Base-by-base conservation (phyloP, 1,140 invertebrate genomes). In the Helicorthomorpha holstii region DNA sequence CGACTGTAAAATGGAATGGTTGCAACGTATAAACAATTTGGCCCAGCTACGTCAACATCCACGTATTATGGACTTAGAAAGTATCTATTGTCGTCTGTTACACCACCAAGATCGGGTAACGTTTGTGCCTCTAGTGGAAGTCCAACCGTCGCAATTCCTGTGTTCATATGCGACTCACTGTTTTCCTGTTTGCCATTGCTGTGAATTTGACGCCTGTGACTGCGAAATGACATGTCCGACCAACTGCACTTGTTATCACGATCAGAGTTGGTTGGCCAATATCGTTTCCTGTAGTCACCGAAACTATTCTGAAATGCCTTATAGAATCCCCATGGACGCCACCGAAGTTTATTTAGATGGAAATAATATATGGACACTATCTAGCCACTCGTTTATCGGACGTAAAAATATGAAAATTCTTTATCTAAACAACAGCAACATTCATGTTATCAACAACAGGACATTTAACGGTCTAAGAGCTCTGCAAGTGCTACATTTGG, bases 211-310 rank as follows among this genome's bases (percentile, higher is more conserved):
- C 64, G 87, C 86, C 46, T 94, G 89, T 66, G 89, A 93, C 66
- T 93, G 89, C 68, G 85, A 91, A 69, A 92, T 92, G 86, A 89
- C 82, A 2, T 94, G 88, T 61, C 89, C 89, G 1, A 76, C 77
- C 55, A 87, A 89, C 62, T 94, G 88, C 69, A 83, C 83, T 53
- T 94, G 88, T 63, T 92, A 89, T 66, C 85, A 92, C 62, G 87
- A 92, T 66, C 83, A 88, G 62, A 84, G 83, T 16, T 92, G 87
- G 85, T 82, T 82, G 27, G 84, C 85, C 10, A 93, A 93, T 66
- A 82, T 92, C 27, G 87, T 93, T 2, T 87, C 91, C 65, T 93
- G 89, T 62, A 83, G 83, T 7, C 74, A 70, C 44, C 75, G 80
- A 26, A 79, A 79, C 48, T 84, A 89, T 66, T 72, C 76, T 1